These are phyloP conservation scores for Drosophila mojavensis DNA, from an alignment of 1,140 invertebrate species.

Conservation along the genomic window DNA sequence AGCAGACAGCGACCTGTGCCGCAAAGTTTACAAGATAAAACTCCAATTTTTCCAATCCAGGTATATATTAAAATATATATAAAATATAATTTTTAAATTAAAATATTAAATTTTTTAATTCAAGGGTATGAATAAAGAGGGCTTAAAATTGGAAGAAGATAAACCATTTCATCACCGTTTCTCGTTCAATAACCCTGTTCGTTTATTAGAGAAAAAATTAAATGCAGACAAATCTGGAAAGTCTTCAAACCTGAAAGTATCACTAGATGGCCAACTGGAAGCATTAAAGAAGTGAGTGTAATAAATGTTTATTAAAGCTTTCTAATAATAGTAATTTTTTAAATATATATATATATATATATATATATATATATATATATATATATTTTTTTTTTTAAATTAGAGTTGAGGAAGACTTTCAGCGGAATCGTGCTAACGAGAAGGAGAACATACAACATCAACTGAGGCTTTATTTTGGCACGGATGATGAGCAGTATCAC, in stretches of 20 bases:
- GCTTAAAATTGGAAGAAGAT: conserved; percentile 32
- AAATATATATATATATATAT: neutral
- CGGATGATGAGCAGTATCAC: conserved; percentile 41
- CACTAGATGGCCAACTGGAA: conserved; percentile 90
- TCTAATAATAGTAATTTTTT: neutral
- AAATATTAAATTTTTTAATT: neutral
- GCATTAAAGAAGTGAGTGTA: conserved; percentile 87
- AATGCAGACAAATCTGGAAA: conserved; percentile 90
- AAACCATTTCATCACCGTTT: conserved; percentile 86
- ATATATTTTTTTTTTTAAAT: conserved; percentile 13
- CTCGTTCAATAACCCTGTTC: conserved; percentile 92
- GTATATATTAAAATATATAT: neutral
- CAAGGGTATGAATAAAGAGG: conserved; percentile 26
- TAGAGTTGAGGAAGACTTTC: conserved; percentile 89
- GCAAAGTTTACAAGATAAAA: conserved; percentile 54
- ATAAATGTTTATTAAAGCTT: no score
- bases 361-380: no score
- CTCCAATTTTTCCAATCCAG: conserved; percentile 45
- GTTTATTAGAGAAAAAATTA: conserved; percentile 89
- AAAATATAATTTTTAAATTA: neutral
- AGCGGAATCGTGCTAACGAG: conserved; percentile 89
- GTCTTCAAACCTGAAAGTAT: conserved; percentile 91
- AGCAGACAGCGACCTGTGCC: conserved; percentile 41
- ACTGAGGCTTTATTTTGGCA: conserved; percentile 87
- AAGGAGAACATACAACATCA: conserved; percentile 91